Conservation (phyloP, 2,888 invertebrate species). For the Sipha maydis region DNA sequence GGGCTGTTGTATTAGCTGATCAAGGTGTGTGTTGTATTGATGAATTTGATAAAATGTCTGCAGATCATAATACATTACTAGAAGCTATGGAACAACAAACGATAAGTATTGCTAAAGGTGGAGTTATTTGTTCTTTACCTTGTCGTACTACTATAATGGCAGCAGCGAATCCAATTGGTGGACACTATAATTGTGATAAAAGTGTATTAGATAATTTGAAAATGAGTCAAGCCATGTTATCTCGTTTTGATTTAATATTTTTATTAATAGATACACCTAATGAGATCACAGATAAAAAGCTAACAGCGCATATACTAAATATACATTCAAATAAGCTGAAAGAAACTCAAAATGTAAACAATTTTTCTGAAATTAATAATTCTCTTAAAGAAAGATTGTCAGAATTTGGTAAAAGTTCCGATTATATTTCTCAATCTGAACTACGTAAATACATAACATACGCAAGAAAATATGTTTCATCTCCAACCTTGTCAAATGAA, state of each 20-base stretch:
- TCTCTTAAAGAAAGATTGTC: conserved; percentile 47
- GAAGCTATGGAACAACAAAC: conserved; percentile 96
- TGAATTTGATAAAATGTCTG: conserved; percentile 92
- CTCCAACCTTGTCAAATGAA: conserved; percentile 79
- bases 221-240: conserved; percentile 84
- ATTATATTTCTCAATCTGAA: conserved; percentile 53
- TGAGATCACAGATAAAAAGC: conserved; percentile 71
- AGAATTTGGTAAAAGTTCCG: conserved; percentile 14
- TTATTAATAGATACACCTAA: conserved; percentile 88
- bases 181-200: conserved; percentile 88
- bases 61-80: conserved; percentile 82
- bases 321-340: conserved; percentile 23
- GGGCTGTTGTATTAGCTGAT: conserved; percentile 85
- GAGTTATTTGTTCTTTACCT: conserved; percentile 82
- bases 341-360: not conserved
- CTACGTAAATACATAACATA: conserved; percentile 93
- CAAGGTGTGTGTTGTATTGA: conserved; percentile 93
- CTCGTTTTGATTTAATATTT: conserved; percentile 93
- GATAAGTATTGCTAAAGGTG: conserved; percentile 91
- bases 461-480: conserved; percentile 82
- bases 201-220: conserved; percentile 90
- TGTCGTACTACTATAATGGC: conserved; percentile 88
- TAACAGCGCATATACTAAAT: conserved; percentile 50
- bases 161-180: conserved; percentile 91
- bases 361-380: not conserved